A percentile compares a stretch with the other conserved stretches of the same genome.
Conservation (phyloP, 2,113 vertebrate genomes). For the Microcebus lehilahytsara region DNA sequence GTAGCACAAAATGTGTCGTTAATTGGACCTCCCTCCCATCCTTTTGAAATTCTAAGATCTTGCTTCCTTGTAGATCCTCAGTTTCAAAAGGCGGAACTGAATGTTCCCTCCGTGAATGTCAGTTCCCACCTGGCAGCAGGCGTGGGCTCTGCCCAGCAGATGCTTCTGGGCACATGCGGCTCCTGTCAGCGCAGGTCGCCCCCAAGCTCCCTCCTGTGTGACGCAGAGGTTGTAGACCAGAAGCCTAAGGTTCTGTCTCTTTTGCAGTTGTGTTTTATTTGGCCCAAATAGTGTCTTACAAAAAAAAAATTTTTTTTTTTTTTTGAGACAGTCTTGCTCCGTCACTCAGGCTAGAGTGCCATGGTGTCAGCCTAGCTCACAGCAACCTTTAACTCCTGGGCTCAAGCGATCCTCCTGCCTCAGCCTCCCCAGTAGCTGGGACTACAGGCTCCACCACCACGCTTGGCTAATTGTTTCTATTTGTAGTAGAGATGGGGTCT, state of each 20-base stretch:
- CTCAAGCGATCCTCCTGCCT: too few species aligned
- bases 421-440: too few species aligned
- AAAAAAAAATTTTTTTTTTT: neutral
- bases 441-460: too few species aligned
- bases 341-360: too few species aligned
- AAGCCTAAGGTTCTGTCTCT: neutral
- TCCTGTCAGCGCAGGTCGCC: neutral
- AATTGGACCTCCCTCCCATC: neutral
- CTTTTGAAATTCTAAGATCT: neutral
- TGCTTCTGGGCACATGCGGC: neutral
- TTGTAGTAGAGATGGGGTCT: too few species aligned
- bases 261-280: neutral
- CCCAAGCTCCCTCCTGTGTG: neutral
- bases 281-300: neutral
- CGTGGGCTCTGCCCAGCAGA: neutral
- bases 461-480: too few species aligned
- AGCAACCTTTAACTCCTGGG: too few species aligned
- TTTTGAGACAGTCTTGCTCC: neutral
- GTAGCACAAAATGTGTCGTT: neutral
- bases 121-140: neutral
- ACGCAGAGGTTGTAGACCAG: too few species aligned
- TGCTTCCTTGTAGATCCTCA: neutral
- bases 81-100: neutral
- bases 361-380: too few species aligned
- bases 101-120: neutral